These are phyloP conservation scores for Siniperca knerii DNA, from an alignment of 2,113 vertebrate genomes.

Conservation along the genomic window DNA sequence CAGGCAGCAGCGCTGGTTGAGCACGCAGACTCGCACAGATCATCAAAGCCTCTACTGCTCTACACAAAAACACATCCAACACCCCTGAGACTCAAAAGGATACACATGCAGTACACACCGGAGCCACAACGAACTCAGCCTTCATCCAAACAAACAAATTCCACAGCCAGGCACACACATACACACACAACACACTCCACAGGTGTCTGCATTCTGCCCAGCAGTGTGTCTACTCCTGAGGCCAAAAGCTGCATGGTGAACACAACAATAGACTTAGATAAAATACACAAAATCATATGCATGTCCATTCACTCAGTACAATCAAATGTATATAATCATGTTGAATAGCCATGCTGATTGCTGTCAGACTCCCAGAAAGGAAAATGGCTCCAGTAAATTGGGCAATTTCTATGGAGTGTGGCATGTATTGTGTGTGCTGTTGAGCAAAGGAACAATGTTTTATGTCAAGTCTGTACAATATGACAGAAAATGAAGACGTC, in stretches of 20 bases:
- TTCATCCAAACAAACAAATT: constrained; percentile 41
- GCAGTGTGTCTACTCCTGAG: constrained; percentile 11
- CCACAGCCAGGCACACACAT: constrained; percentile 23
- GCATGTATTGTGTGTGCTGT: not conserved
- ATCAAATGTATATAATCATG: constrained; percentile 37
- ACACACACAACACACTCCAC: constrained; percentile 22
- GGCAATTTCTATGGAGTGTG: constrained; percentile 24
- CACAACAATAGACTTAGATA: constrained; percentile 28
- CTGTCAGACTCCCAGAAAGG: constrained; percentile 4
- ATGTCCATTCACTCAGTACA: constrained; percentile 27
- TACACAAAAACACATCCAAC: constrained; percentile 25
- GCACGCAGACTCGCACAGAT: constrained; percentile 17
- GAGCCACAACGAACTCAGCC: constrained; percentile 7
- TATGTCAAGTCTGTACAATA: not conserved
- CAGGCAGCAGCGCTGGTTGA: constrained; percentile 30
- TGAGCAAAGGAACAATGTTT: constrained; percentile 10
- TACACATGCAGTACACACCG: constrained; percentile 19
- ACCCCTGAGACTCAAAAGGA: constrained; percentile 52
- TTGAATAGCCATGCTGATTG: constrained; percentile 45
- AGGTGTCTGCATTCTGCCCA: constrained; percentile 53
- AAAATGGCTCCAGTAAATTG: constrained; percentile 28
- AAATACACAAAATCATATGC: constrained; percentile 22
- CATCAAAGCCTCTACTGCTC: constrained; percentile 41
- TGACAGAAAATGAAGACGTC: not conserved
- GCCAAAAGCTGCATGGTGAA: not conserved